These are phyloP conservation scores for Cephus cinctus DNA, from an alignment of 1,140 invertebrate genomes.

Conservation along the genomic window DNA sequence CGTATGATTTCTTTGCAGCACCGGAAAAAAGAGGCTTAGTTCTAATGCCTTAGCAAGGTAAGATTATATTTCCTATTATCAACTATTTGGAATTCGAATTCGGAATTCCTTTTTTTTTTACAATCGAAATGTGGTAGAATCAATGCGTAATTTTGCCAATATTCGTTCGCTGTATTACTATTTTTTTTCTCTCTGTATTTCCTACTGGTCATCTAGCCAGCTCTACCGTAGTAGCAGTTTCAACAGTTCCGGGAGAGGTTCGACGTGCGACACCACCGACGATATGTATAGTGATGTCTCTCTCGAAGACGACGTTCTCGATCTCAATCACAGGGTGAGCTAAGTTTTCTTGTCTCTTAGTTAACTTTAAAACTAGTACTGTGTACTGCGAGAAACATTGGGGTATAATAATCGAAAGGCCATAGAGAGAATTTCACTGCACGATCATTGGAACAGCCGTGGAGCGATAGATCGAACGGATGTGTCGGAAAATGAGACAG, in stretches of 20 bases:
- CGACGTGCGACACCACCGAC: constrained; percentile 83
- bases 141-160: constrained; percentile 5
- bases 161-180: constrained; percentile 9
- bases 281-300: constrained; percentile 91
- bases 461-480: no score
- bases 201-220: constrained; percentile 65
- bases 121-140: not conserved
- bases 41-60: constrained; percentile 85
- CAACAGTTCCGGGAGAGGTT: constrained; percentile 85
- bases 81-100: no score
- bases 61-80: constrained; percentile 42
- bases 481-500: no score
- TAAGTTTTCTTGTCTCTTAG: no score
- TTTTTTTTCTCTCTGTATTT: constrained; percentile 11
- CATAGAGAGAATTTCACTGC: no score
- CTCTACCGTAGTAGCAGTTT: constrained; percentile 87
- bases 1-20: constrained; percentile 62
- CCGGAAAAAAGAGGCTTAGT: constrained; percentile 72
- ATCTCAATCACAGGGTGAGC: constrained; percentile 85
- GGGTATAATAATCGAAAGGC: no score
- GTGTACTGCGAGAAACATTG: no score
- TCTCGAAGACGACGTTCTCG: constrained; percentile 86
- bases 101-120: constrained; percentile 22
- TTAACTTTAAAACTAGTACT: no score
- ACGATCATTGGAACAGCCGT: no score